These are phyloP conservation scores for Pterocles burchelli DNA, from an alignment of 2,113 vertebrate genomes.

Conservation along the genomic window DNA sequence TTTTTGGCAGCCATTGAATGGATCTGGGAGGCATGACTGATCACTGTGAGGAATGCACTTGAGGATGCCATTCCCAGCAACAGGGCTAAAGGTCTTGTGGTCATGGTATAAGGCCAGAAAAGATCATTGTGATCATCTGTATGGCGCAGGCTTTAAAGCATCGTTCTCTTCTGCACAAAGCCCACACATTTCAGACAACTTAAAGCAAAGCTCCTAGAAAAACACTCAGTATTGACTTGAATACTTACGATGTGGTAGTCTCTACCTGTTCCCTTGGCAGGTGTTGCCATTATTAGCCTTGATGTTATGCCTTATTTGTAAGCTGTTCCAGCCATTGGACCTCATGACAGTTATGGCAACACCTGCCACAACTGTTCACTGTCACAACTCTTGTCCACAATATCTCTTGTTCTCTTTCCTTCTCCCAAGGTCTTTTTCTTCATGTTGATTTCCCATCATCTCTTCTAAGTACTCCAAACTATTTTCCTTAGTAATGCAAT, in stretches of 20 bases:
- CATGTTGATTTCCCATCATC: neutral
- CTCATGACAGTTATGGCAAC: neutral
- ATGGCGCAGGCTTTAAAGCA: neutral
- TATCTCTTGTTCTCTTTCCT: neutral
- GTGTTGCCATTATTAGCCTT: neutral
- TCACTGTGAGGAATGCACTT: neutral
- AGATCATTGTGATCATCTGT: neutral
- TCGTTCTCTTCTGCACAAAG: neutral
- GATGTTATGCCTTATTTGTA: neutral
- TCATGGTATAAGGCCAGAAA: neutral
- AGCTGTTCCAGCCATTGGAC: neutral
- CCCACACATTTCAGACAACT: neutral
- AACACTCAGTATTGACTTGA: neutral
- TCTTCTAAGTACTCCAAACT: neutral
- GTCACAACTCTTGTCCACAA: neutral
- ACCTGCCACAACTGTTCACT: too few relatives aligned
- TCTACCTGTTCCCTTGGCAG: neutral
- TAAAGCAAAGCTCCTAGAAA: neutral
- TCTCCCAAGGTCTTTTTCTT: neutral
- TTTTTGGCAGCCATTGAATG: neutral
- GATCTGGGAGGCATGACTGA: neutral
- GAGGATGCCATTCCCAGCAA: neutral
- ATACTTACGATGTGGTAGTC: accelerated
- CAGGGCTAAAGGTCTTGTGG: neutral
- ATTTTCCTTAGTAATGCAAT: neutral